Evolutionary conservation across 2,888 invertebrate species (phyloP), one percentile per base, ranked within the genome.

Genomic region (Papilio protenor): DNA sequence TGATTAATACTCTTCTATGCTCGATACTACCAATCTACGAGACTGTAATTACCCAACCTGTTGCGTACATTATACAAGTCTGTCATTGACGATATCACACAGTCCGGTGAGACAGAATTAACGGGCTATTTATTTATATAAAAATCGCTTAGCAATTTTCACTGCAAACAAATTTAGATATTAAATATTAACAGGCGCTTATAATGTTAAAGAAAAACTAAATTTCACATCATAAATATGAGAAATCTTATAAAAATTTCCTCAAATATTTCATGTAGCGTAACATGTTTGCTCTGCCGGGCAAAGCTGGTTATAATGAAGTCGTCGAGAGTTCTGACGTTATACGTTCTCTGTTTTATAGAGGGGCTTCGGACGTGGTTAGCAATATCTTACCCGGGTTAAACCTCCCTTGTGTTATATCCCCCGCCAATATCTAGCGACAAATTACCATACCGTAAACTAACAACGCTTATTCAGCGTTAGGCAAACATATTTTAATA

Each of bases 221-320:
- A 55, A 33, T 52, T 33, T 52, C n/a, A n/a, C 27, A 57, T n/a
- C 2, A 52, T 6, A 8, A 21, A 8, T 47, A 59, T 52, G 52
- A 64, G 23, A 49, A 76, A 72, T 72, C 40, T 76, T 71, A 61
- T 59, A 75, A 72, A 59, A 61, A 59, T 64, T 49, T 72, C 76
- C 5, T 33, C 40, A 64, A 61, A 77, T 21, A 66, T 73, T 57
- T 69, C 69, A 57, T 49, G 40, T 47, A 57, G 66, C 45, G 52
- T 73, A 74, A 74, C 57, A 59, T 77, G 77, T 77, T 77, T 77
- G 74, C 59, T 69, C 40, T 71, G 18, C 33, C 52, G 49, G 70
- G 79, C 81, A 80, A 82, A 83, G 81, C 82, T 81, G 80, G 81
- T 81, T 81, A 81, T 81, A 81, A 82, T 81, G 80, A 81, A 81